Percentiles rank a stretch among this genome's conserved stretches.
Evolutionary conservation across 2,113 vertebrate genomes (phyloP).

Genomic region (Dromiciops gliroides): DNA sequence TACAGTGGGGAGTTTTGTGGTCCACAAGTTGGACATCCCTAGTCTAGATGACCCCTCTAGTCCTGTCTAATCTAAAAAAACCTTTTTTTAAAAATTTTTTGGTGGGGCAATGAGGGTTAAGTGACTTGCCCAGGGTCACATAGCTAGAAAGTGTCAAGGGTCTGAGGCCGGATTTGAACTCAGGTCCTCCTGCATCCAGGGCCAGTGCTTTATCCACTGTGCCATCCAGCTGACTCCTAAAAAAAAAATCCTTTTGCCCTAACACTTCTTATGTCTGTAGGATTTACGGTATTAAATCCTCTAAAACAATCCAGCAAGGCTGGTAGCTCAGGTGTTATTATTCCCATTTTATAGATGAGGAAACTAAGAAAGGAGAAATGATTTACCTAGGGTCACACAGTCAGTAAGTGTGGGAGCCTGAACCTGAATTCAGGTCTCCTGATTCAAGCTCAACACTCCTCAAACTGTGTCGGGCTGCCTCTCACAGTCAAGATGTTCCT

Average conservation of each 20-base stretch:
- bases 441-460: neutral
- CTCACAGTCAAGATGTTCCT: neutral
- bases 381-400: neutral
- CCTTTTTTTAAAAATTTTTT: no score
- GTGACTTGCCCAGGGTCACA: no score
- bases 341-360: neutral
- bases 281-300: neutral
- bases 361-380: neutral
- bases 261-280: neutral
- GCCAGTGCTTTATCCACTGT: no score
- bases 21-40: neutral
- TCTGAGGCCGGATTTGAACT: no score
- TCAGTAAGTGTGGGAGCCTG: neutral
- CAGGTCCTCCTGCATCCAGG: no score
- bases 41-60: neutral
- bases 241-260: neutral
- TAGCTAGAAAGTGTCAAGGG: no score
- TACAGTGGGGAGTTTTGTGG: neutral
- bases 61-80: neutral
- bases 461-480: neutral
- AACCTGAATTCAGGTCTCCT: neutral
- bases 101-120: no score
- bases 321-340: neutral
- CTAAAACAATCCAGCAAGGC: neutral
- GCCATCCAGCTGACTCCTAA: no score